A percentile compares a stretch with the other conserved stretches of the same genome.
Evolutionary conservation across 53 echinoderm and acorn worm species (phyloP).

Genomic region (Pentamera pediparva): DNA sequence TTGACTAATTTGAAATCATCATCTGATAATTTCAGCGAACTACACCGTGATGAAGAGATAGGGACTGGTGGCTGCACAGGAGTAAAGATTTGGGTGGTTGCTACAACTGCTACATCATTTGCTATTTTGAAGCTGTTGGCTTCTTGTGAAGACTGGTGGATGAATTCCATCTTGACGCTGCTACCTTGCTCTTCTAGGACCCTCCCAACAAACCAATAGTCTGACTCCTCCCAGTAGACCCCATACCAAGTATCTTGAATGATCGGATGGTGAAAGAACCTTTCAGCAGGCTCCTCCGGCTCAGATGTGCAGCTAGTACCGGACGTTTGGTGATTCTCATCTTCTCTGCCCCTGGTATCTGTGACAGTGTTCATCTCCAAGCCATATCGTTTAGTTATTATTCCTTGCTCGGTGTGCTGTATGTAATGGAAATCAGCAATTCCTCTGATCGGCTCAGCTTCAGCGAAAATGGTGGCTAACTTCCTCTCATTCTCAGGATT

Average conservation of each 20-base stretch:
- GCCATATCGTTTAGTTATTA: conserved; percentile 9
- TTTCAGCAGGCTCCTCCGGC: background rate
- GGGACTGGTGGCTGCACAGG: background rate
- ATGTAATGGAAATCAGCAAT: conserved; percentile 3
- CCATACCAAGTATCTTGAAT: conserved; percentile 2
- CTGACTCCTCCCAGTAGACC: background rate
- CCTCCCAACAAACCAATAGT: conserved; percentile 21
- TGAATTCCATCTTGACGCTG: background rate
- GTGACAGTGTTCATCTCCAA: background rate
- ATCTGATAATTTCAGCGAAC: conserved; percentile 7
- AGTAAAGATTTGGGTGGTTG: background rate
- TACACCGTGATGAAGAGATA: background rate
- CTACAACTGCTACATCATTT: background rate
- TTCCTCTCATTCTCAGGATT: background rate
- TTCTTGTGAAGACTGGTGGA: background rate
- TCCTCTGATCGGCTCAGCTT: conserved; percentile 1
- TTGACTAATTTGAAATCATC: background rate
- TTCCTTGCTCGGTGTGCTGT: background rate
- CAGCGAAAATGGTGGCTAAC: background rate
- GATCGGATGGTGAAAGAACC: background rate
- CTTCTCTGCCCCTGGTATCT: too few relatives aligned
- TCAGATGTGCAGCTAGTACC: background rate
- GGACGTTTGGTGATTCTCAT: too few relatives aligned
- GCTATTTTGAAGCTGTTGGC: conserved; percentile 8
- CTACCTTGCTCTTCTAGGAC: background rate